Base-by-base conservation (phyloP, 1,140 invertebrate species). In the Sycobia sp. region DNA sequence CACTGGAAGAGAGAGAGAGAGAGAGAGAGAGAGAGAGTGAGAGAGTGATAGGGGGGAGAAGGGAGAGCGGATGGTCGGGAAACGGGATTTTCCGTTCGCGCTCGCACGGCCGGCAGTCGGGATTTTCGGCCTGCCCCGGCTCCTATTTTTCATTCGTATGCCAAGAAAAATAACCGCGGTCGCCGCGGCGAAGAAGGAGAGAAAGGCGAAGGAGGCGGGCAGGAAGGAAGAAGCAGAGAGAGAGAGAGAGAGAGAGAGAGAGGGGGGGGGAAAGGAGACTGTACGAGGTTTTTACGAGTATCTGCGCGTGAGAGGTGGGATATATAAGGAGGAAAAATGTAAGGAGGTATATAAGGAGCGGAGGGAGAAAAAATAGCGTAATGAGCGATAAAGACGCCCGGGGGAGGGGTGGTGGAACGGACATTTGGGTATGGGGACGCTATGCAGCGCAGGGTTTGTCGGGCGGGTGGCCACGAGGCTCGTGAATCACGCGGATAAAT, bases 31-130 rank as follows among this genome's bases (percentile, higher is more conserved):
- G 14, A 29, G 3, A 18, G 27, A 11, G n/a, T 11, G 14, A n/a
- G 4, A 2, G 16, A 43, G 39, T 4, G 36, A 39, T 4, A 39
- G 36, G 36, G 16, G 13, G 3, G 36, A 39, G 16, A 9, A n/a
- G 16, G 11, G 16, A 14, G 11, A 39, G 36, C 16, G 36, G 3
- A 13, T 14, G 36, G 67, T 66, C 16, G 41, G n/a, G n/a, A n/a
- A n/a, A n/a, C n/a, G n/a, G n/a, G n/a, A n/a, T n/a, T n/a, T n/a
- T n/a, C n/a, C 67, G 71, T 73, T 72, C 71, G 71, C 70, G 71
- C 67, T 67, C 65, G 63, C 62, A 69, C 64, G 51, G 56, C 68
- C 13, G 66, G 59, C 57, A n/a, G 55, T 65, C 55, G 59, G 50
- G 64, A 67, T 53, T 60, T 62, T 62, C 44, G 32, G 20, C n/a